These are phyloP conservation scores for Allolobophora icterica DNA, from an alignment of 2,888 invertebrate species.

Conservation along the genomic window DNA sequence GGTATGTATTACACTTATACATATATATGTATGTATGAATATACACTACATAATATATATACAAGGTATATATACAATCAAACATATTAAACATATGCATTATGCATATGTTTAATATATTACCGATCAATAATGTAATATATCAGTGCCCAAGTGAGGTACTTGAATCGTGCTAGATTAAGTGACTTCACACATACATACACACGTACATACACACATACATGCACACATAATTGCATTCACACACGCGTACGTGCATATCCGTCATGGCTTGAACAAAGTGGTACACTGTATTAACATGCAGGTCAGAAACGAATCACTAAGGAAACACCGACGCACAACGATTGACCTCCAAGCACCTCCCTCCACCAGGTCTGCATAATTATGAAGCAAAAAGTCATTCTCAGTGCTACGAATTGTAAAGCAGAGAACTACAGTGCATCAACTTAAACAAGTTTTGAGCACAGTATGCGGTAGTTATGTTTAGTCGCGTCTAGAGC, in stretches of 20 bases:
- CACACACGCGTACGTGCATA: no score
- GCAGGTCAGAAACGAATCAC: background rate
- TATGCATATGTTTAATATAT: background rate
- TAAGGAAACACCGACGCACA: background rate
- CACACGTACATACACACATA: slow-evolving; percentile 36
- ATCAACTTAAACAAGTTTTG: background rate
- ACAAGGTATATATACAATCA: no score
- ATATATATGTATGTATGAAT: no score
- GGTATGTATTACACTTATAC: no score
- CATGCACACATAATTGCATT: no score
- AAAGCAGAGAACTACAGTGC: background rate
- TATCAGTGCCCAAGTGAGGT: background rate
- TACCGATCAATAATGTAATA: background rate
- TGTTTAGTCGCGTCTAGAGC: no score
- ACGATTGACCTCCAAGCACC: background rate
- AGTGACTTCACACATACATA: slow-evolving; percentile 19
- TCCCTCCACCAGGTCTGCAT: background rate
- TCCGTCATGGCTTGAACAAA: background rate
- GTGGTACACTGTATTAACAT: background rate
- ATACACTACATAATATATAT: no score
- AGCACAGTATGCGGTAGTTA: background rate
- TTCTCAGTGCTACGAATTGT: background rate
- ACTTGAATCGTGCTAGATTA: no score
- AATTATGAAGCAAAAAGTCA: background rate
- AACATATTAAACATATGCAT: no score